Percentiles rank a stretch among this genome's conserved stretches.
These are phyloP conservation scores for Lophius piscatorius DNA, from an alignment of 2,113 vertebrate species.

Conservation along the genomic window DNA sequence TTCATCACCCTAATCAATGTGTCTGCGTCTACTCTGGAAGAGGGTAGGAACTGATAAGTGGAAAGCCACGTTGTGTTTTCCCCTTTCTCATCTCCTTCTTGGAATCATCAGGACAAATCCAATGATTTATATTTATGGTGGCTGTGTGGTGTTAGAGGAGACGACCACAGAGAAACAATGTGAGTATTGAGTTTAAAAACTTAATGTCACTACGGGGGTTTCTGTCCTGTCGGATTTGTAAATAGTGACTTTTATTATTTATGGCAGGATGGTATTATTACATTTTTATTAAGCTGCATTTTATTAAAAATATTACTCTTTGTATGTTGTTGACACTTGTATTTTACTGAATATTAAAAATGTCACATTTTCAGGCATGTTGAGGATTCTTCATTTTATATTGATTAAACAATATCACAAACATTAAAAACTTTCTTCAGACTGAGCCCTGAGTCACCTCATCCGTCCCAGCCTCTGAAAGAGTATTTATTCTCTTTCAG, in stretches of 20 bases:
- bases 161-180: neutral
- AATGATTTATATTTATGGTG: conserved; percentile 37
- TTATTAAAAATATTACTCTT: conserved; percentile 46
- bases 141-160: conserved; percentile 4
- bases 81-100: conserved; percentile 32
- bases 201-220: neutral
- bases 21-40: conserved; percentile 33
- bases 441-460: neutral
- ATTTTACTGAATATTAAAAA: conserved; percentile 49
- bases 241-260: conserved; percentile 48
- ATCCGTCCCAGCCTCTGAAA: neutral
- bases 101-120: conserved; percentile 45
- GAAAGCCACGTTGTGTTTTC: conserved; percentile 27
- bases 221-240: conserved; percentile 34
- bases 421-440: neutral
- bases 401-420: neutral
- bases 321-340: conserved; percentile 36
- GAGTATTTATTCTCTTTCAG: conserved; percentile 4
- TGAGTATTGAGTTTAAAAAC: conserved; percentile 4
- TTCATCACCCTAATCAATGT: conserved; percentile 62
- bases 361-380: conserved; percentile 28
- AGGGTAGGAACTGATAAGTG: conserved; percentile 42
- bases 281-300: conserved; percentile 39
- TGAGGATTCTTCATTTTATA: neutral
- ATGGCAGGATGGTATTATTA: neutral